phyloP scores from a whole-genome alignment of 2,888 invertebrate genomes.

The Hybos culiciformis region DNA sequence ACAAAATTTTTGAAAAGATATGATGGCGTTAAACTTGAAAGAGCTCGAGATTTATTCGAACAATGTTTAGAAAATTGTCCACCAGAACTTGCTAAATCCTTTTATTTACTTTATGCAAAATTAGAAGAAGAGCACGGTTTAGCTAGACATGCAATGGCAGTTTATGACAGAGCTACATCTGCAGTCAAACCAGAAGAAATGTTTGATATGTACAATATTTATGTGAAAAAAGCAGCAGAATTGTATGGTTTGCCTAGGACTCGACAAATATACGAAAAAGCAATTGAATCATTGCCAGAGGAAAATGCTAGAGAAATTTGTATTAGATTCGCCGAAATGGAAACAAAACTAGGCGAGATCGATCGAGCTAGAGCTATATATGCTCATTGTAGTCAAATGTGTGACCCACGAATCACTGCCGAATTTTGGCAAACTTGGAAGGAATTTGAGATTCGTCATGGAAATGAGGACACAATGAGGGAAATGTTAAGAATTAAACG shows the following conservation, averaged over 20 bases:
- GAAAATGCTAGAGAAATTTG: conserved; percentile 92
- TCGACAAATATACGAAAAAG: conserved; percentile 93
- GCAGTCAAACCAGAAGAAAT: conserved; percentile 87
- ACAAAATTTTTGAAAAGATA: conserved; percentile 94
- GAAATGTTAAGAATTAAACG: conserved; percentile 97
- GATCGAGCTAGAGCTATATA: conserved; percentile 95
- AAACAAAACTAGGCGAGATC: conserved; percentile 95
- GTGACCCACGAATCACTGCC: conserved; percentile 90
- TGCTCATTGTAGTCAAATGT: conserved; percentile 96
- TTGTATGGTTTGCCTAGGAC: conserved; percentile 96
- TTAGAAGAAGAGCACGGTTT: conserved; percentile 96
- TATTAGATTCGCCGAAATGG: conserved; percentile 91
- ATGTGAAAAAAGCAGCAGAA: conserved; percentile 95
- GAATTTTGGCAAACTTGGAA: conserved; percentile 99
- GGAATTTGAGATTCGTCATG: conserved; percentile 97
- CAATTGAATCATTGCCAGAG: conserved; percentile 86
- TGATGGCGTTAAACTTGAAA: conserved; percentile 87
- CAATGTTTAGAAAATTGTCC: conserved; percentile 96
- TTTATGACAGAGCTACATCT: conserved; percentile 89
- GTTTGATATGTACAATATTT: conserved; percentile 97
- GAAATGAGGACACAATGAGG: conserved; percentile 98
- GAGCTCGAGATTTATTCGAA: conserved; percentile 95
- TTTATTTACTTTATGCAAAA: conserved; percentile 94
- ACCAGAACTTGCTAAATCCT: conserved; percentile 84
- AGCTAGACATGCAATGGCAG: conserved; percentile 97